phyloP scores from a whole-genome alignment of 2,888 invertebrate genomes.

The Bellardia pandia region DNA sequence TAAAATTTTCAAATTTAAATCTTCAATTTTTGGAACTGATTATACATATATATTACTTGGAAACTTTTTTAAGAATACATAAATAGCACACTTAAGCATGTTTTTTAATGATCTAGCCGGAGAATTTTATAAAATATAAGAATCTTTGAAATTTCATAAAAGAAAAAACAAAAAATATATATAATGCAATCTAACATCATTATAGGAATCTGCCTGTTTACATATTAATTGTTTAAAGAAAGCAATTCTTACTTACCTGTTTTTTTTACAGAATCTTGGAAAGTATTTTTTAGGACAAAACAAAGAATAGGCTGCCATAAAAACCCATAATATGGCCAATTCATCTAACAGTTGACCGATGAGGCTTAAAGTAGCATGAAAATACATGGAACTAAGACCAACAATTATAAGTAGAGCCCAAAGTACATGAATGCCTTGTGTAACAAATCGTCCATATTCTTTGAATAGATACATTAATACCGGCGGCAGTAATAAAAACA shows the following conservation, averaged over 20 bases:
- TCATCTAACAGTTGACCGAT: slow-evolving; percentile 93
- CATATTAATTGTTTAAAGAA: not conserved
- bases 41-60: no score
- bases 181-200: no score
- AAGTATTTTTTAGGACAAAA: slow-evolving; percentile 90
- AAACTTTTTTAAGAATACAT: no score
- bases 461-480: slow-evolving; percentile 90
- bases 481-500: slow-evolving; percentile 91
- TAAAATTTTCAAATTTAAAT: no score
- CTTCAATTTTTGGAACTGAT: no score
- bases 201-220: no score
- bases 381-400: slow-evolving; percentile 92
- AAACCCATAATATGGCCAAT: slow-evolving; percentile 92
- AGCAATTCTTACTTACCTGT: slow-evolving; percentile 85
- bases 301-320: slow-evolving; percentile 91
- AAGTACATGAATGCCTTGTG: slow-evolving; percentile 91
- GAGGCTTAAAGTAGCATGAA: slow-evolving; percentile 93
- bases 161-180: no score
- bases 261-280: slow-evolving; percentile 87
- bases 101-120: no score
- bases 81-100: no score
- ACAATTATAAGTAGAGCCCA: slow-evolving; percentile 92
- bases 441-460: slow-evolving; percentile 90
- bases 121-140: no score
- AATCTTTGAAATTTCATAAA: no score